These are phyloP conservation scores for Adela reaumurella DNA, from an alignment of 2,888 invertebrate genomes.

Conservation along the genomic window DNA sequence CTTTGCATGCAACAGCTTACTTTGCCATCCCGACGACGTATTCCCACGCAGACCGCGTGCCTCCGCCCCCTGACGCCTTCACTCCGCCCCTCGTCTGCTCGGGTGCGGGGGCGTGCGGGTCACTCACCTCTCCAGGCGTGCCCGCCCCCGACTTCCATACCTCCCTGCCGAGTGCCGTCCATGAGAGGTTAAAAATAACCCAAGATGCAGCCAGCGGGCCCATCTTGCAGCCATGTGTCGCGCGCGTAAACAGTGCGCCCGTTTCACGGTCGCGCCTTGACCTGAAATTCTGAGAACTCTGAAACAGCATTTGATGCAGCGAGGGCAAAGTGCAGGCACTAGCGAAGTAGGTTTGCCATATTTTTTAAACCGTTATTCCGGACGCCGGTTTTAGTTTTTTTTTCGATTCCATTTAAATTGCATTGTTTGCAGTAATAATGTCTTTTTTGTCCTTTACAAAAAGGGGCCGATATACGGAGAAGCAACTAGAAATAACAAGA, in stretches of 20 bases:
- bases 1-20: background rate
- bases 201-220: conserved; percentile 31
- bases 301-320: too few species aligned
- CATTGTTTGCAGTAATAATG: too few species aligned
- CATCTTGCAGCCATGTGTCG: conserved; percentile 55
- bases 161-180: background rate
- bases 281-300: conserved; percentile 36
- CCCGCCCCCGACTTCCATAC: conserved; percentile 11
- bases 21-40: conserved; percentile 28
- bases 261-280: conserved; percentile 52
- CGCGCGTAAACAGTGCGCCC: conserved; percentile 51
- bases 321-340: too few species aligned
- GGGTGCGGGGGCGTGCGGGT: conserved; percentile 32
- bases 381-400: too few species aligned
- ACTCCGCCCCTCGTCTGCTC: background rate
- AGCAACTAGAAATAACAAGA: too few species aligned
- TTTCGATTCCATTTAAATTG: too few species aligned
- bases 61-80: background rate
- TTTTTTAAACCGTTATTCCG: too few species aligned
- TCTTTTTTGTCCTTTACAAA: too few species aligned
- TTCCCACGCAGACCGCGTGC: conserved; percentile 41
- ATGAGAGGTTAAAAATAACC: conserved; percentile 48
- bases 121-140: conserved; percentile 49
- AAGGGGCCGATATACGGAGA: too few species aligned
- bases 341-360: too few species aligned